Evolutionary conservation across 2,888 invertebrate species (phyloP), one percentile per base, ranked within the genome.

Genomic region (Drosophila neonasuta): DNA sequence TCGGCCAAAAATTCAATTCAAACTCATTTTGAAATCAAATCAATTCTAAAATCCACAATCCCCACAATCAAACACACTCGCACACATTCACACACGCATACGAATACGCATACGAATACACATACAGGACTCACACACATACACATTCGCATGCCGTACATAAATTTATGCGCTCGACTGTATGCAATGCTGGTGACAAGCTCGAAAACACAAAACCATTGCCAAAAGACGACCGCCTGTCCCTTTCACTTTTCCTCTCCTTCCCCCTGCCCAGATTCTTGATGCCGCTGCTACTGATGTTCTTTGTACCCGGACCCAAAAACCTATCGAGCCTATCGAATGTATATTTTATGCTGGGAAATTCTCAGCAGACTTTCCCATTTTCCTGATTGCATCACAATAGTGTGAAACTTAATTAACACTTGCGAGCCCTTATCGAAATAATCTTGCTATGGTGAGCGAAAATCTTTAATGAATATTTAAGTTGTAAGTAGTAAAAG

Each of bases 11-110:
- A 83, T 85, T 82, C 83, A 87, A 87, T 83, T 83, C 83, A 85
- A 83, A 82, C 87, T 83, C 87, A 87, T 83, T 83, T 83, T 78
- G 86, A 82, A 83, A 83, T 87, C 83, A 83, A 83, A 83, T 83
- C 83, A 87, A 85, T 85, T 87, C 80, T 70, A 77, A 84, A 84
- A 86, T 82, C 81, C 86, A 77, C 76, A 77, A 77, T 78, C 74
- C 74, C 67, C 78, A 71, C 74, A 76, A 64, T 77, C 86, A 77
- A 74, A 74, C 77, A 49, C 29, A 49, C 49, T n/a, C 44, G 15
- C 50, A 50, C 34, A 20, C 59, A 44, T 49, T 42, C 68, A 41
- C 65, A 59, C 48, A 15, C 32, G 4, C 46, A 50, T 52, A 20
- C 20, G 20, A 20, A 50, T 52, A 15, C 32, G 4, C 46, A 50